These are phyloP conservation scores for Thalassoma bifasciatum DNA, from an alignment of 2,113 vertebrate species.

Conservation along the genomic window DNA sequence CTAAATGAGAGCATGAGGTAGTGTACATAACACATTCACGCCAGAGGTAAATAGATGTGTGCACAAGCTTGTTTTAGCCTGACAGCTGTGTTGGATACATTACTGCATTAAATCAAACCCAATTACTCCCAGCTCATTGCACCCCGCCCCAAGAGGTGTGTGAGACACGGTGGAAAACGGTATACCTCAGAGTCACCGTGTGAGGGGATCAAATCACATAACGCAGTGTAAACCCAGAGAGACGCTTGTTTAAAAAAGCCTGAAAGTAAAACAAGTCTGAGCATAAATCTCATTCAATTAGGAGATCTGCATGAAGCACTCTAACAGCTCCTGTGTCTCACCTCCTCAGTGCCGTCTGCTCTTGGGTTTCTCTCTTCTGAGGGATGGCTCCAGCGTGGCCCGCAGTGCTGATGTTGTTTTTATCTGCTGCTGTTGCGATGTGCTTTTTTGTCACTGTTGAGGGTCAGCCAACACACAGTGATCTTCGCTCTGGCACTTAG, in stretches of 20 bases:
- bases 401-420: constrained; percentile 60
- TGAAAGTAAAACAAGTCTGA: background rate
- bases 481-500: constrained; percentile 64
- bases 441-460: constrained; percentile 70
- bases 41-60: constrained; percentile 64
- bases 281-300: constrained; percentile 18
- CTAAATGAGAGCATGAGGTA: constrained; percentile 44
- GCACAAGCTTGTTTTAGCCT: constrained; percentile 60
- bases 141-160: constrained; percentile 56
- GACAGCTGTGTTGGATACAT: constrained; percentile 72
- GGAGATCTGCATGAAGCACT: background rate
- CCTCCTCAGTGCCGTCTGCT: constrained; percentile 16
- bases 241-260: constrained; percentile 34
- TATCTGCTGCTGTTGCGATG: constrained; percentile 28
- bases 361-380: constrained; percentile 14
- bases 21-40: constrained; percentile 55
- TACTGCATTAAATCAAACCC: constrained; percentile 75
- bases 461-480: constrained; percentile 61
- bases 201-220: constrained; percentile 12
- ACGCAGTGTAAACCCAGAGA: constrained; percentile 19
- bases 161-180: constrained; percentile 17
- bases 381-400: constrained; percentile 42
- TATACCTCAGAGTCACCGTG: constrained; percentile 16
- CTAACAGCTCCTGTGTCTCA: background rate
- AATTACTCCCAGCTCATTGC: constrained; percentile 71